phyloP scores from a whole-genome alignment of 2,888 invertebrate species.

The Diplazon laetatorius region DNA sequence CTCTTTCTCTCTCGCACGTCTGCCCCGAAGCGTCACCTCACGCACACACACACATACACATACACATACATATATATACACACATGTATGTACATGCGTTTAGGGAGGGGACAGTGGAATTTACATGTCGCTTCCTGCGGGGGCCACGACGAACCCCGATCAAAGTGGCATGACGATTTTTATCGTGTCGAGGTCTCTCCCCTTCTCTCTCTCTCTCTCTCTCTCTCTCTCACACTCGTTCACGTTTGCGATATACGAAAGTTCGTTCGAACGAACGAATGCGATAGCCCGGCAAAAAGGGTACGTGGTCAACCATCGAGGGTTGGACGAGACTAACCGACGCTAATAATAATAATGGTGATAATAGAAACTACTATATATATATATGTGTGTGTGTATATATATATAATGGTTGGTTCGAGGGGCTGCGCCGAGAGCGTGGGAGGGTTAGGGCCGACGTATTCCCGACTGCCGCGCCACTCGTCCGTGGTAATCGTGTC shows the following conservation, averaged over 20 bases:
- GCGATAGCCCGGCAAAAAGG: slow-evolving; percentile 16
- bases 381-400: no score
- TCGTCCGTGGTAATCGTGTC: background rate
- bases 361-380: slow-evolving; percentile 13
- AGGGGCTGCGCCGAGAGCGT: slow-evolving; percentile 55
- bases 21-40: slow-evolving; percentile 26
- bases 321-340: slow-evolving; percentile 39
- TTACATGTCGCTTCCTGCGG: slow-evolving; percentile 78
- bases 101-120: slow-evolving; percentile 65
- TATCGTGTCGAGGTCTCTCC: slow-evolving; percentile 74
- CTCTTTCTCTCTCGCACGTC: slow-evolving; percentile 4
- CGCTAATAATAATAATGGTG: slow-evolving; percentile 21
- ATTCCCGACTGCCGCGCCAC: slow-evolving; percentile 24
- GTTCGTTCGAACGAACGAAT: slow-evolving; percentile 1
- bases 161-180: slow-evolving; percentile 77
- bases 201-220: no score
- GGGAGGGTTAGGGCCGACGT: slow-evolving; percentile 48
- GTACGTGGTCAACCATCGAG: slow-evolving; percentile 17
- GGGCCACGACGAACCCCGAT: slow-evolving; percentile 70
- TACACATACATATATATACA: no score
- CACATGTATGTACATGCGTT: slow-evolving; percentile 4
- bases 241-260: no score
- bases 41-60: no score
- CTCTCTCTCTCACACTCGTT: no score
- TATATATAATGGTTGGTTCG: slow-evolving; percentile 38